phyloP scores from a whole-genome alignment of 1,140 invertebrate species.

The Aphidius gifuensis region DNA sequence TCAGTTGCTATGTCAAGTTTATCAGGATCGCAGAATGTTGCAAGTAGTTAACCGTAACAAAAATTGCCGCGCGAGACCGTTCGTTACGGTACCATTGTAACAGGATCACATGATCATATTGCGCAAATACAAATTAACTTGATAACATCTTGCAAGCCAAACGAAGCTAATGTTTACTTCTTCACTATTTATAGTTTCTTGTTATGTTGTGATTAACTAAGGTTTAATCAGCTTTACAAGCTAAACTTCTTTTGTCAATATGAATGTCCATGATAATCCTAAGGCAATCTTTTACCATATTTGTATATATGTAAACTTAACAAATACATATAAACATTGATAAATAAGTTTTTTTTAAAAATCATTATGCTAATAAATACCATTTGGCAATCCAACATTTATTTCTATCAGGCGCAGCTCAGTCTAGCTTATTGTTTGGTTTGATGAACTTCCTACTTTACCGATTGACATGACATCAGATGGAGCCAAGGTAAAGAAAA shows the following conservation, averaged over 20 bases:
- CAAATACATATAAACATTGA: background rate
- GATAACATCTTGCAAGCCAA: no score
- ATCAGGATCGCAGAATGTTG: conserved; percentile 28
- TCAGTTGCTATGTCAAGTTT: conserved; percentile 47
- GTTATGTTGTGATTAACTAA: conserved; percentile 52
- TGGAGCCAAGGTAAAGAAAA: conserved; percentile 4
- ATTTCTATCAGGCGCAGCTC: no score
- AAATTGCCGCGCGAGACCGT: conserved; percentile 50
- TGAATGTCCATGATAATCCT: conserved; percentile 53
- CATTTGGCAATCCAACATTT: background rate
- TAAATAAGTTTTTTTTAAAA: conserved; percentile 4
- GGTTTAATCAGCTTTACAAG: conserved; percentile 56
- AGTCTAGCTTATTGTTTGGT: no score
- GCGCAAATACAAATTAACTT: background rate
- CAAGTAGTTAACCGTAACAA: conserved; percentile 18
- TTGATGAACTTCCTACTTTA: background rate
- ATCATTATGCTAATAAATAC: background rate
- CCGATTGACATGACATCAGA: conserved; percentile 11
- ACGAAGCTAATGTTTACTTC: background rate
- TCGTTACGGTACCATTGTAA: conserved; percentile 36
- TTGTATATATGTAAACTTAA: background rate
- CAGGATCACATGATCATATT: conserved; percentile 29
- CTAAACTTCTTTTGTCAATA: conserved; percentile 54
- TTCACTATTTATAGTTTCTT: conserved; percentile 33
- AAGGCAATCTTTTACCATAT: conserved; percentile 37